phyloP scores from a whole-genome alignment of 2,888 invertebrate genomes.

The Scrobipalpa costella region DNA sequence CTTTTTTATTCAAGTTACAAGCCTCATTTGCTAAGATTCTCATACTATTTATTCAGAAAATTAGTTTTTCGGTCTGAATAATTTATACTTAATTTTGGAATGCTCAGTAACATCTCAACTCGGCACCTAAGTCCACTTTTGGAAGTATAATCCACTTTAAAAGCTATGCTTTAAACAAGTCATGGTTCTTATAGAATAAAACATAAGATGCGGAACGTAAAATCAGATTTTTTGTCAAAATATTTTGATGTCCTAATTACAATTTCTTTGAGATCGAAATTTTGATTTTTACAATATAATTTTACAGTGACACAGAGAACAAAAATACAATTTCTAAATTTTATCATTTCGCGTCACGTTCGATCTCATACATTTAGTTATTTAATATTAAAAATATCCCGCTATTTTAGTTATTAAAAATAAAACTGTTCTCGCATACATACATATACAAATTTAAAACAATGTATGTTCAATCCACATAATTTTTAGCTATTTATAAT shows the following conservation, averaged over 20 bases:
- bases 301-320: neutral
- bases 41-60: neutral
- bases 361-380: slow-evolving; percentile 3
- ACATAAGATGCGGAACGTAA: slow-evolving; percentile 7
- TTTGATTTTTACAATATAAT: slow-evolving; percentile 9
- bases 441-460: slow-evolving; percentile 35
- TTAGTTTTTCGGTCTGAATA: neutral
- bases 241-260: slow-evolving; percentile 14
- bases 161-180: slow-evolving; percentile 26
- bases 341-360: neutral
- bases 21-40: neutral
- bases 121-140: neutral
- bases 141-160: slow-evolving; percentile 20
- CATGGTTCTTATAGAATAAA: slow-evolving; percentile 20
- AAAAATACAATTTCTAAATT: neutral
- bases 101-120: neutral
- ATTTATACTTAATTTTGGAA: neutral
- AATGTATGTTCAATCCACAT: slow-evolving; percentile 42
- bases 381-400: slow-evolving; percentile 16
- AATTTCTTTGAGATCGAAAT: slow-evolving; percentile 21
- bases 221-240: slow-evolving; percentile 2
- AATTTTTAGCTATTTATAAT: slow-evolving; percentile 39
- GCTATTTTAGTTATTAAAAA: slow-evolving; percentile 19
- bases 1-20: neutral
- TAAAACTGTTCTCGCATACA: slow-evolving; percentile 38